Percentiles rank a stretch among this genome's conserved stretches.
phyloP scores from a whole-genome alignment of 2,113 vertebrate species.

The Trochalopteron elliotii region DNA sequence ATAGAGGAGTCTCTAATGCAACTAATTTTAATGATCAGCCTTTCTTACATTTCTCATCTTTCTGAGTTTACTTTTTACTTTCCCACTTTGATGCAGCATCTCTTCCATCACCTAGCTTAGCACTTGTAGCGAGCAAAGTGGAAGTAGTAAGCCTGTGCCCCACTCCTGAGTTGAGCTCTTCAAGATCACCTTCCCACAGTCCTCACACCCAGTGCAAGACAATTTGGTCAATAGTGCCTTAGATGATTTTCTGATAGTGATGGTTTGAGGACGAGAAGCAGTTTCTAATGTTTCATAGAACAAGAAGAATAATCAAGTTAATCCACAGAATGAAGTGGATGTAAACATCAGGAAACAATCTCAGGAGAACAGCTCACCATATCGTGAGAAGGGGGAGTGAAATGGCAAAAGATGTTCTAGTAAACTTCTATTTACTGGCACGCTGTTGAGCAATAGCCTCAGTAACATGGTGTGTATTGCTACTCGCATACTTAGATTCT shows the following conservation, averaged over 20 bases:
- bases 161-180: background rate
- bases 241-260: background rate
- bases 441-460: slow-evolving; percentile 33
- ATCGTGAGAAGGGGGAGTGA: background rate
- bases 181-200: background rate
- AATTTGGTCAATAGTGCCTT: background rate
- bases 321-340: background rate
- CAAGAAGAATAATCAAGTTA: background rate
- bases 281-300: background rate
- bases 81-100: background rate
- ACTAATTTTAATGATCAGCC: background rate
- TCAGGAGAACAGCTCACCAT: background rate
- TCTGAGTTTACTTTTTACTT: background rate
- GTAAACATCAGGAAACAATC: background rate
- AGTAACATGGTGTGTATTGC: background rate
- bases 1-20: background rate
- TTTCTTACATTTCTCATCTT: background rate
- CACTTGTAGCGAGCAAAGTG: background rate
- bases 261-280: background rate
- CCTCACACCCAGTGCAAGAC: background rate
- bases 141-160: background rate
- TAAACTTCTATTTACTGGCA: slow-evolving; percentile 35
- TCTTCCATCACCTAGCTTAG: background rate
- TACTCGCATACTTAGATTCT: background rate
- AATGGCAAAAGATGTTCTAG: background rate